These are phyloP conservation scores for Manis crassicaudata DNA, from an alignment of 2,797 vertebrate genomes.

Conservation along the genomic window DNA sequence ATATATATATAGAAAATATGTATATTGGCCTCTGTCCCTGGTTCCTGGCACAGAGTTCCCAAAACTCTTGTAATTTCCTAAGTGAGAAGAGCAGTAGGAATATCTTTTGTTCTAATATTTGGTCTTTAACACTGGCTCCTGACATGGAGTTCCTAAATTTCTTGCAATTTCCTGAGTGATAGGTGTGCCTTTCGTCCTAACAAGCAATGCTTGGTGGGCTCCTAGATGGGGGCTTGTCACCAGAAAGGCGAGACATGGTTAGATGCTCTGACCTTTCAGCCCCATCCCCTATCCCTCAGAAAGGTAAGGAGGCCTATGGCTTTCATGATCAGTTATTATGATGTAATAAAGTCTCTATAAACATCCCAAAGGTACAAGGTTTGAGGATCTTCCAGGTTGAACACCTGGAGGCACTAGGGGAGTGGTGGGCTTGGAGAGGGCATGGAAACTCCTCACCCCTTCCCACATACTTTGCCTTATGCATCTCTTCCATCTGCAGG, in stretches of 20 bases:
- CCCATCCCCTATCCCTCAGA: background rate
- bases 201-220: background rate
- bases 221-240: too few species aligned
- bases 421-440: background rate
- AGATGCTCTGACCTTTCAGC: background rate
- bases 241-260: background rate
- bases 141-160: background rate
- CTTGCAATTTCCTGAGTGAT: background rate
- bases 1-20: background rate
- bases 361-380: background rate
- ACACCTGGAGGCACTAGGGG: background rate
- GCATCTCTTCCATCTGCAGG: background rate
- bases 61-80: background rate
- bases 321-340: background rate
- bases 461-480: background rate
- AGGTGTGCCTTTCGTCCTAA: background rate
- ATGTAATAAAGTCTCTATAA: background rate
- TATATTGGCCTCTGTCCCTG: background rate
- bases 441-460: background rate
- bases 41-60: background rate
- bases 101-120: background rate
- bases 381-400: background rate
- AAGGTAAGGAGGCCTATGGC: background rate
- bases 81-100: background rate
- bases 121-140: background rate